Evolutionary conservation across 2,888 invertebrate species (phyloP), one percentile per base, ranked within the genome.

Genomic region (Sceliomorpha sp.): DNA sequence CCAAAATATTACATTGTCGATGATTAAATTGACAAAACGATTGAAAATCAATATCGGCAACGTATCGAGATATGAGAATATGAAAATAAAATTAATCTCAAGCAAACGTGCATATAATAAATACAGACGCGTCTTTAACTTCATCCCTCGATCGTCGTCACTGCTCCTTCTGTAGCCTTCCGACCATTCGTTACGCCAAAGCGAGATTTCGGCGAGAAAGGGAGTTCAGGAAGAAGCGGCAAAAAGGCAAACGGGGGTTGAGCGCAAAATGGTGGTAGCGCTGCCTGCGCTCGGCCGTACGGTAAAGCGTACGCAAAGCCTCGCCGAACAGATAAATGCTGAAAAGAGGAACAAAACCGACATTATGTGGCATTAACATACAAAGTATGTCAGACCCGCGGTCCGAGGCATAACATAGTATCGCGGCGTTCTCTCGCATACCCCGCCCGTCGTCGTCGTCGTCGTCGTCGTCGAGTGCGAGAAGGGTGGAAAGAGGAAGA

Each of bases 301-400:
- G 63, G 76, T 75, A 70, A 77, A 74, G 78, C 78, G 73, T 74
- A 74, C 70, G 79, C 76, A 76, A 74, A 76, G 77, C 76, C 67
- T 73, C 44, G 73, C 74, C 76, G 81, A 85, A 82, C 81, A 83
- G 84, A 87, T 86, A 86, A 86, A 87, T 81, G 83, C 75, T 82
- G 84, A 85, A 86, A 87, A 86, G 81, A 87, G 81, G 81, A 87
- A 85, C 83, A 86, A 86, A 84, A 86, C 82, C 85, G 83, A 87
- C 85, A 87, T 88, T 87, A 88, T 86, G 84, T 84, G 85, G 86
- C 86, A 88, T 88, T 88, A 87, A 87, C 88, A 87, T 87, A 88
- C 87, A 87, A 88, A 88, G 87, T 88, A 88, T 88, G 85, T 88
- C 87, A 87, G 86, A 83, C 80, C 78, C 78, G 76, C 79, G 80